These are phyloP conservation scores for Tryphoninae sp. DNA, from an alignment of 2,888 invertebrate species.

Conservation along the genomic window DNA sequence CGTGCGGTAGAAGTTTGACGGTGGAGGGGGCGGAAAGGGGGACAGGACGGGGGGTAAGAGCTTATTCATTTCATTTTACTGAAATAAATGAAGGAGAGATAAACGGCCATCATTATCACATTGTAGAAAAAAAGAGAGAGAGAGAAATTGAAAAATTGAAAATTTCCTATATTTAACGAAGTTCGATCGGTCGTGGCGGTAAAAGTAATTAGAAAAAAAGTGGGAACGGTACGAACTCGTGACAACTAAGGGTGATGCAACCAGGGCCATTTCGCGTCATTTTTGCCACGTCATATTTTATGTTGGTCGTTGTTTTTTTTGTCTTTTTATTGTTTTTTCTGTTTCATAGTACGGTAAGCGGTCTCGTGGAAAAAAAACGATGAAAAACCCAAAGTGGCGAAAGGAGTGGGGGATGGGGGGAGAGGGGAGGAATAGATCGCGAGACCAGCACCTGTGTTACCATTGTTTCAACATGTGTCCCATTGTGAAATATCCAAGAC, in stretches of 20 bases:
- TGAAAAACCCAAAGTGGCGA: conserved; percentile 12
- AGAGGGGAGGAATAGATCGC: conserved; percentile 56
- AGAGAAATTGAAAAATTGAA: too few relatives aligned
- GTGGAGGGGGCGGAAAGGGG: too few relatives aligned
- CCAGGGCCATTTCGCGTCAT: conserved; percentile 65
- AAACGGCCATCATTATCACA: too few relatives aligned
- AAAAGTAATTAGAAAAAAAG: conserved; percentile 1
- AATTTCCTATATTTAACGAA: too few relatives aligned
- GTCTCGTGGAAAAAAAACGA: conserved; percentile 24
- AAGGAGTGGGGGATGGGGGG: conserved; percentile 27
- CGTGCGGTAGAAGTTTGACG: too few relatives aligned
- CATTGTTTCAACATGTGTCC: conserved; percentile 80
- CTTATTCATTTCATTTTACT: too few relatives aligned
- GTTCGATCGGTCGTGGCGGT: too few relatives aligned
- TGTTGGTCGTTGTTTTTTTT: neutral
- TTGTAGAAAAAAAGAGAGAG: too few relatives aligned
- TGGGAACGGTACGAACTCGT: neutral
- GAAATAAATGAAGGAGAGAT: too few relatives aligned
- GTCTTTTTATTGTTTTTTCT: conserved; percentile 24
- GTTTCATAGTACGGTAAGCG: conserved; percentile 46
- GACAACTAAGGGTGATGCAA: conserved; percentile 61
- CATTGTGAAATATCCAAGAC: conserved; percentile 72
- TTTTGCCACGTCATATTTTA: conserved; percentile 40
- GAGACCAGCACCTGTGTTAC: conserved; percentile 75
- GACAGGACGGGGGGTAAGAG: too few relatives aligned